phyloP scores from a whole-genome alignment of 2,113 vertebrate genomes.

The Malurus elegans region DNA sequence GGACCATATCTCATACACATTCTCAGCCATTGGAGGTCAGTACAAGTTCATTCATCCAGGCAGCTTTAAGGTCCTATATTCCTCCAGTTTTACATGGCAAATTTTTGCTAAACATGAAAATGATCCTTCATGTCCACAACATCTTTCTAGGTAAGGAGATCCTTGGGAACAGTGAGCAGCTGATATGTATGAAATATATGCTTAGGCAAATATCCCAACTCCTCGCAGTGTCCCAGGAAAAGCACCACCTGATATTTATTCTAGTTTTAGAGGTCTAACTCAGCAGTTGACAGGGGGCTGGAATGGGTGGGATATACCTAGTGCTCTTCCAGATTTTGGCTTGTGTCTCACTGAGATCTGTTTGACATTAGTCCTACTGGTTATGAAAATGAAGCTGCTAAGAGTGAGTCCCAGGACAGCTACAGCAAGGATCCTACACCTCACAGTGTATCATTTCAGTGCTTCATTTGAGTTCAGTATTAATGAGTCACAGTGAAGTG shows the following conservation, averaged over 20 bases:
- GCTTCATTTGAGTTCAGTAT: background rate
- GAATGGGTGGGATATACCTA: background rate
- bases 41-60: background rate
- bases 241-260: background rate
- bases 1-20: background rate
- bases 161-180: background rate
- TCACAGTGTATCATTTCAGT: background rate
- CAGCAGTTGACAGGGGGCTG: background rate
- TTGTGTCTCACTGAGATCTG: background rate
- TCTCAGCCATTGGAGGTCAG: conserved; percentile 65
- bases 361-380: background rate
- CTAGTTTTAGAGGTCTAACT: background rate
- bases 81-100: background rate
- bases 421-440: background rate
- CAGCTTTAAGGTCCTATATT: background rate
- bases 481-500: background rate
- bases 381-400: background rate
- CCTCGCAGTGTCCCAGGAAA: background rate
- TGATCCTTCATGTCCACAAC: background rate
- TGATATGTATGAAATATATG: background rate
- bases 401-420: background rate
- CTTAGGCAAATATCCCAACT: background rate
- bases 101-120: background rate
- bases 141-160: background rate
- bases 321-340: background rate